Conservation (phyloP, 2,888 invertebrate species). For the Drosophila yooni region DNA sequence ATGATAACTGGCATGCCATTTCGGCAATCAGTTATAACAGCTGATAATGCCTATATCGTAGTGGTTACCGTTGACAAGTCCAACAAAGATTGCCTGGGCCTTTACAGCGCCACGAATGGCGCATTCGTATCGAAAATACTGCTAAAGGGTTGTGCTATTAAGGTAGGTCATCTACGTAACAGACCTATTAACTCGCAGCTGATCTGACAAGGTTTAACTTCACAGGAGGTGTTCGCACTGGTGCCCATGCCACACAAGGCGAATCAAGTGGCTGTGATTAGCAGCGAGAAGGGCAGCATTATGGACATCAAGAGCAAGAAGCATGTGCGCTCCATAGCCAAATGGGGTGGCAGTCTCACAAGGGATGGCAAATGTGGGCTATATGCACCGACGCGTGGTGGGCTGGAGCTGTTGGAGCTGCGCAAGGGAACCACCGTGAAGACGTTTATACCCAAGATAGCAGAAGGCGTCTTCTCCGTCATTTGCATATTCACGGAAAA, state of each 20-base stretch:
- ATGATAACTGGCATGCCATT: constrained; percentile 90
- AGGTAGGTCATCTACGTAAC: constrained; percentile 83
- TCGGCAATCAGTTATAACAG: constrained; percentile 91
- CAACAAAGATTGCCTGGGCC: constrained; percentile 92
- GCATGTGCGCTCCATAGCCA: constrained; percentile 93
- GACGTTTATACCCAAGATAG: constrained; percentile 96
- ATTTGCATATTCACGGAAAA: constrained; percentile 97
- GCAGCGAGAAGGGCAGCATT: constrained; percentile 95
- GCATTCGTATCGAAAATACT: constrained; percentile 86
- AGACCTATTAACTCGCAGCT: too few relatives aligned
- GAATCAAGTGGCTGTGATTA: constrained; percentile 94
- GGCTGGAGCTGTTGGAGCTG: constrained; percentile 95
- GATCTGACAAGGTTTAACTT: not conserved
- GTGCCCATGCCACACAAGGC: constrained; percentile 94
- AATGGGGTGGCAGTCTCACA: constrained; percentile 96
- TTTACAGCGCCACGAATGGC: constrained; percentile 93
- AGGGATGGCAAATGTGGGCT: constrained; percentile 95
- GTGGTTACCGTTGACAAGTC: constrained; percentile 93
- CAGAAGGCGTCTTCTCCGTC: constrained; percentile 98
- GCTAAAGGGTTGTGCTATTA: constrained; percentile 86
- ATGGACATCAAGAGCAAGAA: constrained; percentile 95
- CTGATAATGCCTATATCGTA: constrained; percentile 91
- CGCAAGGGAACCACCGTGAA: constrained; percentile 95
- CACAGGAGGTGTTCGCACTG: constrained; percentile 89
- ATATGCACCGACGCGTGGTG: constrained; percentile 96